Base-by-base conservation (phyloP, 1,140 invertebrate genomes). In the Ips nitidus region DNA sequence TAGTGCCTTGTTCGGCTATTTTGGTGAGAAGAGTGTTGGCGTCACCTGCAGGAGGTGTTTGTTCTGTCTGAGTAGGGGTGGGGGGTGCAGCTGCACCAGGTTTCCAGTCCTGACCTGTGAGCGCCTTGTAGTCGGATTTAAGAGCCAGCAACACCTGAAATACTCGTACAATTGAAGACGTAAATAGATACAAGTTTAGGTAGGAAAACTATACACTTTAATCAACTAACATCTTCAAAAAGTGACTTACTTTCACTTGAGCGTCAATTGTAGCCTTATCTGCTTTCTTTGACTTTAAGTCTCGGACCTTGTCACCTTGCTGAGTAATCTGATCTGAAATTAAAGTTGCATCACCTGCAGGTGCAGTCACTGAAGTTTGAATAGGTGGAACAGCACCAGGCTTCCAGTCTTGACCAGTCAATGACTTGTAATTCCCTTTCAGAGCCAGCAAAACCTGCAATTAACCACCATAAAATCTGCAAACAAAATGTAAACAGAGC, bases 41-140 rank as follows among this genome's bases (percentile, higher is more conserved):
- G 62, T 76, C 40, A 76, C 71, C 53, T 82, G 97, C 97, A 96
- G 80, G 40, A 82, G 81, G 64, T 94, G 80, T 40, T 96, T 82
- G 60, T 82, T 81, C 78, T 91, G 86, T 22, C 94, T 41, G n/a
- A 39, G 40, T 91, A 76, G 87, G 90, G 8, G 81, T 82, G 73
- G 92, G 88, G 52, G 93, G 83, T n/a, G 82, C 75, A 2, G 84
- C 58, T 64, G 60, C 36, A 41, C 75, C 79, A 38, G 79, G 79
- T 73, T 78, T 78, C 76, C 75, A 80, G 52, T 79, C 76, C 41
- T 63, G 47, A 41, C 74, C 75, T 45, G 73, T 76, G 38, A 86
- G 75, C 53, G 84, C 82, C 82, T 95, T 95, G 78, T 91, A 97
- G 62, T 93, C 85, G 1, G 81, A 83, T 82, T 97, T 97, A 2